A percentile compares a stretch with the other conserved stretches of the same genome.
These are phyloP conservation scores for Thecophora atra DNA, from an alignment of 2,888 invertebrate species.

Conservation along the genomic window DNA sequence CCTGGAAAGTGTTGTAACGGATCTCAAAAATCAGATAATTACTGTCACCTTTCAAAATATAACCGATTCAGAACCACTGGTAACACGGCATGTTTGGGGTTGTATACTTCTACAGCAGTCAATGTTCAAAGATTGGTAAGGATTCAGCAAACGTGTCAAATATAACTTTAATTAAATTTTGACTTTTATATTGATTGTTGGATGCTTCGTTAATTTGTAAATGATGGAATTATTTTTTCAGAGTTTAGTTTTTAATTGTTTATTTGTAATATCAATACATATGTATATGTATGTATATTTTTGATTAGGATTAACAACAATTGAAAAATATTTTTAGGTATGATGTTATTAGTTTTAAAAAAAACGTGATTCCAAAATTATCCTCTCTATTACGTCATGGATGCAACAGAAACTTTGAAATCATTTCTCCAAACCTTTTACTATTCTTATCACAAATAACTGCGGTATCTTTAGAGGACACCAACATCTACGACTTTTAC, in stretches of 20 bases:
- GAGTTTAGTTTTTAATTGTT: too few relatives aligned
- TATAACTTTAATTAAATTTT: too few relatives aligned
- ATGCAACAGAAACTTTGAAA: constrained; percentile 79
- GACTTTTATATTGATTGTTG: too few relatives aligned
- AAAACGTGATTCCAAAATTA: constrained; percentile 78
- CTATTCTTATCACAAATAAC: constrained; percentile 77
- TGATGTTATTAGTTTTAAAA: constrained; percentile 75
- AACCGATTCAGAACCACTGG: constrained; percentile 75
- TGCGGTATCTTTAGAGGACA: constrained; percentile 49
- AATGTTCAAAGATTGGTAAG: constrained; percentile 67
- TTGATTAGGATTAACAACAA: not conserved
- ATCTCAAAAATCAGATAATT: constrained; percentile 70
- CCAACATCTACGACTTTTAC: constrained; percentile 69
- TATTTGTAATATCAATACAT: not conserved
- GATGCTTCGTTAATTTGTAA: too few relatives aligned
- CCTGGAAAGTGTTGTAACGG: constrained; percentile 67
- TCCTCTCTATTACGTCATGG: constrained; percentile 74
- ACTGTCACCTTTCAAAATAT: constrained; percentile 72
- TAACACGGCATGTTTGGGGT: constrained; percentile 79
- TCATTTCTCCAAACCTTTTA: constrained; percentile 78
- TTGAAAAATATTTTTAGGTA: constrained; percentile 59
- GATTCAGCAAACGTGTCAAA: too few relatives aligned
- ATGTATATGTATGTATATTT: not conserved
- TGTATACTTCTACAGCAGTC: constrained; percentile 73
- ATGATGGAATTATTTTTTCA: too few relatives aligned